Evolutionary conservation across 2,888 invertebrate species (phyloP).

Genomic region (Bibio marci): DNA sequence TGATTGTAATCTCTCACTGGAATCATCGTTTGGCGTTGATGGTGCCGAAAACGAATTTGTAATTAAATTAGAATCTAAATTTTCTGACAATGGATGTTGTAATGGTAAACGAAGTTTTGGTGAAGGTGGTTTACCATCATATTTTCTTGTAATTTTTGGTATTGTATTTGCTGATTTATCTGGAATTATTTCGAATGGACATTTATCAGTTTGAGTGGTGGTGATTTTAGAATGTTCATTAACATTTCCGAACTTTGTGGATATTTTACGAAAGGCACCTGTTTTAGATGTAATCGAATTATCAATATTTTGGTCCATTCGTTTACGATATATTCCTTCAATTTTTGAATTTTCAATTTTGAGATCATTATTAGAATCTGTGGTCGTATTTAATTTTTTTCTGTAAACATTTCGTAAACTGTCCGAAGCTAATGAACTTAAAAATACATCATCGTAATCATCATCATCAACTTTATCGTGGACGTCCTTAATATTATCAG

Average conservation of each 20-base stretch:
- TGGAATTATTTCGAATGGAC: slow-evolving; percentile 14
- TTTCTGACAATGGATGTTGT: neutral
- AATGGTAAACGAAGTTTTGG: slow-evolving; percentile 14
- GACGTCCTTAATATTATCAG: too few relatives aligned
- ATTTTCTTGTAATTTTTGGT: slow-evolving; percentile 23
- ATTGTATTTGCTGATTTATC: slow-evolving; percentile 23
- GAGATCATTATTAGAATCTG: neutral
- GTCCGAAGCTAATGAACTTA: neutral
- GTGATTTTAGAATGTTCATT: neutral
- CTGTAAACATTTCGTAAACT: neutral
- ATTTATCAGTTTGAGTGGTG: too few relatives aligned
- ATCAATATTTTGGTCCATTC: slow-evolving; percentile 14
- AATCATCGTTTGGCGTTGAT: slow-evolving; percentile 13
- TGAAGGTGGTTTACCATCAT: slow-evolving; percentile 20
- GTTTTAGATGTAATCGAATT: slow-evolving; percentile 8
- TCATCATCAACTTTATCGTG: too few relatives aligned
- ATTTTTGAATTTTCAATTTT: slow-evolving; percentile 6
- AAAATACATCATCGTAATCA: too few relatives aligned
- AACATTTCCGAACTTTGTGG: slow-evolving; percentile 8
- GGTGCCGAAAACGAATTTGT: slow-evolving; percentile 13
- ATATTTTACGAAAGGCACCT: slow-evolving; percentile 15
- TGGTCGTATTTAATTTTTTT: neutral
- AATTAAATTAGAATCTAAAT: neutral
- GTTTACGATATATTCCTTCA: slow-evolving; percentile 22
- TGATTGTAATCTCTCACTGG: slow-evolving; percentile 6